Conservation (phyloP, 2,888 invertebrate genomes). For the Lasioglossum malachurum region DNA sequence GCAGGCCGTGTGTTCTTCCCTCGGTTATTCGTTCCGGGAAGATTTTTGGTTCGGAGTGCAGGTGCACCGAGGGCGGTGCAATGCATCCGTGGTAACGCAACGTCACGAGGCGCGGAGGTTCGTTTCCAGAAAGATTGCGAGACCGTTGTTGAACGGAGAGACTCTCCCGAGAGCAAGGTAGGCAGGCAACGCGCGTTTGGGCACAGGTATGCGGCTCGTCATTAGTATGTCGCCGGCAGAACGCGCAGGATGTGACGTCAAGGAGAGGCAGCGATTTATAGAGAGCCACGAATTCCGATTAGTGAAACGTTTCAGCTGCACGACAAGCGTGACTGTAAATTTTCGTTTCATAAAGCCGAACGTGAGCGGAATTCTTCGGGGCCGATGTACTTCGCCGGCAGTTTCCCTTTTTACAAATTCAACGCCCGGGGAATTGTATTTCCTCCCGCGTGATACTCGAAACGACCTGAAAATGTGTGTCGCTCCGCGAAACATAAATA, state of each 20-base stretch:
- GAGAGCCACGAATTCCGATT: constrained; percentile 69
- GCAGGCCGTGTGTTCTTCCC: background rate
- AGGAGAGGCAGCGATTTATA: constrained; percentile 66
- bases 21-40: background rate
- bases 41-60: background rate
- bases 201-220: constrained; percentile 66
- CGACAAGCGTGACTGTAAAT: constrained; percentile 60
- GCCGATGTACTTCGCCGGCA: background rate
- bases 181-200: constrained; percentile 39
- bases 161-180: constrained; percentile 14
- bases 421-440: constrained; percentile 27
- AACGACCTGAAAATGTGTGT: constrained; percentile 16
- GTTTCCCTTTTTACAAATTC: constrained; percentile 49
- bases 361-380: constrained; percentile 49
- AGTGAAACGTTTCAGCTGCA: constrained; percentile 58
- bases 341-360: constrained; percentile 59
- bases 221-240: constrained; percentile 76
- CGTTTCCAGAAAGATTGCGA: constrained; percentile 20
- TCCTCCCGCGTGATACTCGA: constrained; percentile 23
- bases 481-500: constrained; percentile 17
- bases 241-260: constrained; percentile 77
- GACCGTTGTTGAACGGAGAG: background rate
- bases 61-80: background rate
- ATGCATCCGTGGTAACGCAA: background rate
- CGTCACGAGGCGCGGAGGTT: background rate